phyloP scores from a whole-genome alignment of 1,140 invertebrate species.

The Lutraria rhynchaena region DNA sequence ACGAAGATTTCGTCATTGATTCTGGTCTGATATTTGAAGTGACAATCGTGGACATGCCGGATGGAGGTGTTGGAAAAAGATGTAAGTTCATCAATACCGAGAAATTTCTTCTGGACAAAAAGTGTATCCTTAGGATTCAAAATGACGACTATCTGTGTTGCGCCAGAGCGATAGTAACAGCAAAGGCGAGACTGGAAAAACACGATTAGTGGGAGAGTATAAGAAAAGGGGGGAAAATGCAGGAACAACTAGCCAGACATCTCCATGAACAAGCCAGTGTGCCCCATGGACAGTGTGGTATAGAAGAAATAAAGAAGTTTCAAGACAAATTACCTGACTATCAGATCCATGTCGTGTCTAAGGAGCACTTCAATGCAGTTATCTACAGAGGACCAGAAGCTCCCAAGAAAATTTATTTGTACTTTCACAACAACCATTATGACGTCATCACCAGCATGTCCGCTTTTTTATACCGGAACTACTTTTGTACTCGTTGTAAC shows the following conservation, averaged over 20 bases:
- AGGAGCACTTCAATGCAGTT: conserved; percentile 18
- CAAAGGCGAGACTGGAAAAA: conserved; percentile 16
- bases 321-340: conserved; percentile 8
- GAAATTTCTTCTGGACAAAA: conserved; percentile 7
- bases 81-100: neutral
- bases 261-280: neutral
- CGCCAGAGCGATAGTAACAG: too few species aligned
- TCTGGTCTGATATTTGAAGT: conserved; percentile 7
- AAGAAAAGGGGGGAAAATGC: neutral
- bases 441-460: too few species aligned
- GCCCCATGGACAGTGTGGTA: neutral
- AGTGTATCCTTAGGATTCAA: conserved; percentile 7
- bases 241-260: conserved; percentile 2
- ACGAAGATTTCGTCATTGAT: too few species aligned
- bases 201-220: conserved; percentile 23
- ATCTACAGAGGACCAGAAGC: conserved; percentile 11
- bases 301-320: conserved; percentile 10
- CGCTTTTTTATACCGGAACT: too few species aligned
- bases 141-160: conserved; percentile 33
- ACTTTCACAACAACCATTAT: too few species aligned
- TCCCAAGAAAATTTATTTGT: too few species aligned
- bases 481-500: too few species aligned
- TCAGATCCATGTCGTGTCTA: conserved; percentile 23
- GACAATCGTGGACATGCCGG: neutral
- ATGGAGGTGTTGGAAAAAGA: neutral